These are phyloP conservation scores for Iselma pallidipennis DNA, from an alignment of 2,888 invertebrate species.

Conservation along the genomic window DNA sequence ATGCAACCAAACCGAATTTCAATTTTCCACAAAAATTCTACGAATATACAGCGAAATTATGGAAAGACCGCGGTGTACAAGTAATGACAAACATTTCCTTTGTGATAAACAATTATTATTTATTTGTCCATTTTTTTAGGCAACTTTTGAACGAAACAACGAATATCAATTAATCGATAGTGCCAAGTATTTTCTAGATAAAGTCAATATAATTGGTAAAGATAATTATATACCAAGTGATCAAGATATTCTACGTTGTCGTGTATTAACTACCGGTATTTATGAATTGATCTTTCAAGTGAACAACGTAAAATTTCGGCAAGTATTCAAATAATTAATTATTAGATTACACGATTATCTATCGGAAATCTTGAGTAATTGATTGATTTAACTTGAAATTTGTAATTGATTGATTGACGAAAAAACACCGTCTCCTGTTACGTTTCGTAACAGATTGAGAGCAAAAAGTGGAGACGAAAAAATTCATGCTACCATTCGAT, in stretches of 20 bases:
- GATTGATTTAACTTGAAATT: no score
- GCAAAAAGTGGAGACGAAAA: no score
- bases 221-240: constrained; percentile 93
- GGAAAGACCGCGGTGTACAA: constrained; percentile 94
- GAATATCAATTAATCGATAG: constrained; percentile 99
- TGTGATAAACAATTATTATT: no score
- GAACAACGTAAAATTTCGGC: constrained; percentile 36
- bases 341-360: no score
- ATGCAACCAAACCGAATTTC: constrained; percentile 83
- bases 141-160: constrained; percentile 92
- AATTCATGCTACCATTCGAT: no score
- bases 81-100: no score
- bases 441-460: no score
- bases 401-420: no score
- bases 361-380: no score
- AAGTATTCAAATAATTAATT: constrained; percentile 16
- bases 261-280: constrained; percentile 97
- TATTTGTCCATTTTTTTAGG: constrained; percentile 11
- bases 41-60: constrained; percentile 90
- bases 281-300: constrained; percentile 99
- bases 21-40: constrained; percentile 94
- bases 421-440: no score
- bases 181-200: constrained; percentile 98
- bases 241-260: constrained; percentile 98
- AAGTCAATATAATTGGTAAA: constrained; percentile 90